A percentile compares a stretch with the other conserved stretches of the same genome.
These are phyloP conservation scores for Rousettus madagascariensis DNA, from an alignment of 2,797 vertebrate genomes.

Conservation along the genomic window DNA sequence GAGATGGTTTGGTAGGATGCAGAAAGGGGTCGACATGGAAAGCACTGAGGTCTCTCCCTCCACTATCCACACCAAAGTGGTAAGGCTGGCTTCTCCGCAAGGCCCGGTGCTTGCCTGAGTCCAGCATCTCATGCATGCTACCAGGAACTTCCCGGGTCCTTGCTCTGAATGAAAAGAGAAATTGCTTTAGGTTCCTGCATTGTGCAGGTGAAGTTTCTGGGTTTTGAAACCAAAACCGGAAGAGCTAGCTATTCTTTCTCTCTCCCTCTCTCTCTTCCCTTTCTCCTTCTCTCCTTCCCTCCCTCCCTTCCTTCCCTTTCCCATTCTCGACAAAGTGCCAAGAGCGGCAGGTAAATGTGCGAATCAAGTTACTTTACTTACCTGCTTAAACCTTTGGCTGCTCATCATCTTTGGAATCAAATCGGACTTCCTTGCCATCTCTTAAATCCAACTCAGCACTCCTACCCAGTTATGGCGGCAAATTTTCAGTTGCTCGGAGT, in stretches of 20 bases:
- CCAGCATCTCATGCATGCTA: rapidly evolving
- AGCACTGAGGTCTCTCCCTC: background rate
- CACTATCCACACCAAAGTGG: slow-evolving; percentile 51
- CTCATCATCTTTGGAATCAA: background rate
- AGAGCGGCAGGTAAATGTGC: background rate
- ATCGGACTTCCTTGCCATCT: background rate
- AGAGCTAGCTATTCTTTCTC: background rate
- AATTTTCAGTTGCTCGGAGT: background rate
- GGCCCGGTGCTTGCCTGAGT: rapidly evolving
- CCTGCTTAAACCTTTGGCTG: background rate
- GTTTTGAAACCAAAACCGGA: background rate
- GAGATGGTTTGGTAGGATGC: slow-evolving; percentile 23
- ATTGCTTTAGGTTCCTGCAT: background rate
- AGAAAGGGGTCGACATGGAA: background rate
- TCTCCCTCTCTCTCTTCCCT: rapidly evolving
- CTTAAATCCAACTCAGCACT: background rate
- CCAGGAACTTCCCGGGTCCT: background rate
- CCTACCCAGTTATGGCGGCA: background rate
- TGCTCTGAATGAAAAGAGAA: background rate
- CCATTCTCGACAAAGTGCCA: background rate
- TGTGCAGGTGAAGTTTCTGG: background rate
- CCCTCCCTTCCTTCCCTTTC: background rate
- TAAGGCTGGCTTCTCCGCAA: background rate
- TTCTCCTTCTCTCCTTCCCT: rapidly evolving
- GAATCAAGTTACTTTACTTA: background rate